Base-by-base conservation (phyloP, 2,888 invertebrate species). In the Clostera curtula region DNA sequence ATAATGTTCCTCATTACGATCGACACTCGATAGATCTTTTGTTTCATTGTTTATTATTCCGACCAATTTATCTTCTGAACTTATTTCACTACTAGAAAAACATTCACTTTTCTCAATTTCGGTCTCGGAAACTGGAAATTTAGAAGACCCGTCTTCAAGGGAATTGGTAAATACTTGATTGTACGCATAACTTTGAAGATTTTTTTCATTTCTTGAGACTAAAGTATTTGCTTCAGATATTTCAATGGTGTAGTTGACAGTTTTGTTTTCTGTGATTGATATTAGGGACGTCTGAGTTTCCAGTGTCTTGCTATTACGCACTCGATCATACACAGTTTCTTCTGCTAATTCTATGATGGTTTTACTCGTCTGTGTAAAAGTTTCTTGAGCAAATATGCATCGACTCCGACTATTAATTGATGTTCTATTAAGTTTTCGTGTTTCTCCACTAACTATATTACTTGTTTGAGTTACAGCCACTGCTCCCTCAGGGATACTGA, bases 321-420 rank as follows among this genome's bases (percentile, higher is more conserved):
- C 40, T 34, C 34, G 49, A n/a, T 11, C 9, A 22, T 30, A n/a
- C 2, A 28, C 33, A 2, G 40, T 45, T n/a, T 76, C 76, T 44
- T 75, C 66, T 4, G 80, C 84, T 26, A 87, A 48, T 43, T 86
- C 72, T 18, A 87, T 57, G 22, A 87, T 82, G 2, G 87, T 87
- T 66, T 85, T 86, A 42, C 87, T 87, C 0, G 87, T 87, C 61
- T 87, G 87, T 5, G 87, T 87, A 34, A 62, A 77, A 10, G 58
- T 73, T 50, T 83, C 83, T 45, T 73, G 68, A 7, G 67, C 55
- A 6, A 64, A 23, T 21, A 63, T 41, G 3, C 52, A 56, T 27
- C 49, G 52, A 3, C 55, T 56, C 3, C 49, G 12, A 19, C 49
- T 59, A 5, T 56, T 43, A 6, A 55, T 45, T 13, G 44, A 49